Base-by-base conservation (phyloP, 2,888 invertebrate genomes). In the Pyrrhosoma nymphula region DNA sequence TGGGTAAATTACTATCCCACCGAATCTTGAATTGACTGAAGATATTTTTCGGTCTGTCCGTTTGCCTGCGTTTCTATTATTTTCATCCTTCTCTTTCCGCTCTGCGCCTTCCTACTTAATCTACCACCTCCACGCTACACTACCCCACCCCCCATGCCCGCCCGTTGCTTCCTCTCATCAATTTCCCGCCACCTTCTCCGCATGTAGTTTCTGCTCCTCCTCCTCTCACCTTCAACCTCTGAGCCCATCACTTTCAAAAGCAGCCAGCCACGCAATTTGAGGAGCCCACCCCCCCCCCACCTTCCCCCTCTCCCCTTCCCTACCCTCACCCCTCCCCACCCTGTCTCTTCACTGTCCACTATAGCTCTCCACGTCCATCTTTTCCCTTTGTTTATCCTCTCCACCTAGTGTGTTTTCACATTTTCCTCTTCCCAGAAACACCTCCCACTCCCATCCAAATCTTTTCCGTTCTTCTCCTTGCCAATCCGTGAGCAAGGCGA, bases 91-190 rank as follows among this genome's bases (percentile, higher is more conserved):
- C 47, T 47, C 8, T 60, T 14, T 60, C 60, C 16, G 18, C 60
- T 60, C 20, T 14, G 6, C 2, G 18, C 60, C 60, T 12, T 20
- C 60, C 60, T 12, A 47, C 47, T 8, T 8, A 47, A 47, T 47
- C 47, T 47, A 47, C 47, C 47, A 3, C 60, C 60, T 60, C n/a
- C 69, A 26, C 47, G n/a, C 63, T 16, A 18, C 26, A 8, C 12
- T 26, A 10, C 69, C n/a, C 69, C 20, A 69, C n/a, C 0, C 69
- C 69, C 26, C 69, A 26, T 26, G 12, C 69, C 69, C 69, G 6
- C 69, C 23, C 69, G 23, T 26, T 26, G 69, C 69, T 69, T n/a
- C 69, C 69, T 69, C 91, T 91, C 91, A 91, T 91, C 91, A 91
- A 91, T 91, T 91, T 91, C n/a, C 60, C 56, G 35, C 63, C 91